Evolutionary conservation across 2,113 vertebrate species (phyloP), one percentile per base, ranked within the genome.

Genomic region (Daphoenositta chrysoptera): DNA sequence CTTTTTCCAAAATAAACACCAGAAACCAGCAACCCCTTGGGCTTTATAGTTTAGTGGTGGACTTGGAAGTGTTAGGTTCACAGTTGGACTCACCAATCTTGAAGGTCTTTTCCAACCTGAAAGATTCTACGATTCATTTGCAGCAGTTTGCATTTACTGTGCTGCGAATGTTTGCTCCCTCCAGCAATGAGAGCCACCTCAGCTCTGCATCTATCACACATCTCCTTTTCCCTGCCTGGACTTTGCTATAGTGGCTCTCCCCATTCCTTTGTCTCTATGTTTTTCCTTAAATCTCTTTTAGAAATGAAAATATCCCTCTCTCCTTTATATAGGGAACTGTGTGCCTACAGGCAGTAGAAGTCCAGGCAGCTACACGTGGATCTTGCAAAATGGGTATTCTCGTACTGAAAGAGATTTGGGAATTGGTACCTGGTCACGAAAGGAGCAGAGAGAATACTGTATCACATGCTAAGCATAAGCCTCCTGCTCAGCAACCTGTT

Each of bases 51-150:
- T 79, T 76, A 60, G 53, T 30, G 18, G 14, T 71, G 35, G 13
- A 47, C 15, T 58, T 45, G 51, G 21, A 45, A 71, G 15, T 12
- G 22, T 42, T 54, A 28, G 11, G 27, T 50, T 63, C 66, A 18
- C 1, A 4, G 44, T 6, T 83, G 15, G 45, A 68, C 13, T 50
- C 2, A 1, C 26, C 0, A 0, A 14, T 30, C 27, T 54, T 27
- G 33, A 66, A 83, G 30, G 8, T 47, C 35, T 86, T 92, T 80
- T 94, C 13, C 53, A 80, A 8, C 3, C 8, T 53, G 47, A 81
- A 69, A n/a, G 7, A 28, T 76, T 80, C 13, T 27, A 9, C 4
- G 3, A 16, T 65, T 94, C 11, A 40, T 88, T 94, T 80, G 30
- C 53, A 91, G 27, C 22, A 64, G 16, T 87, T 71, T 68, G n/a